Percentiles rank a stretch among this genome's conserved stretches.
Evolutionary conservation across 2,797 vertebrate genomes (phyloP).

Genomic region (Enteromius afrohamiltoni): DNA sequence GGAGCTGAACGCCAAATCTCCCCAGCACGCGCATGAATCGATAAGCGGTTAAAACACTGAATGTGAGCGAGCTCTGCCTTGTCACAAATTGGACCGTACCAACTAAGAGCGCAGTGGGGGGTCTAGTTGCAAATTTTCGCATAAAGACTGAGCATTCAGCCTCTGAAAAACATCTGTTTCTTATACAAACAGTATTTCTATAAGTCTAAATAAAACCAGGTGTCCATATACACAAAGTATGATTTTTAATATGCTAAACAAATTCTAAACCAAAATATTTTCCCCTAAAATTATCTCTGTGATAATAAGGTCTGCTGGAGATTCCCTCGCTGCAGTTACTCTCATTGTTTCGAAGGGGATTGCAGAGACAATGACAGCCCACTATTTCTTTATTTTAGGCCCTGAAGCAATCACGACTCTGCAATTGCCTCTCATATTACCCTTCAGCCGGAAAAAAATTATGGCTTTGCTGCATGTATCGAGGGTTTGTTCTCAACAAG

Average conservation of each 20-base stretch:
- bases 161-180: neutral
- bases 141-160: neutral
- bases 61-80: constrained; percentile 62
- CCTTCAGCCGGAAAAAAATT: neutral
- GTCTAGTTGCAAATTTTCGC: neutral
- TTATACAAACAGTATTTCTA: neutral
- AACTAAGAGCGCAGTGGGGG: constrained; percentile 56
- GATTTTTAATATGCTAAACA: neutral
- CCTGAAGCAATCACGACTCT: constrained; percentile 56
- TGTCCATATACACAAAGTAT: too few species aligned
- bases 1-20: neutral
- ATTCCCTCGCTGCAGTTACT: constrained; percentile 68
- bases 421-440: constrained; percentile 21
- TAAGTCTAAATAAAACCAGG: fast-evolving
- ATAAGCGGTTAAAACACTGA: constrained; percentile 43
- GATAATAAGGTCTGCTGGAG: constrained; percentile 52
- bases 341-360: constrained; percentile 61
- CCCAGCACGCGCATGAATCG: constrained; percentile 16
- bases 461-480: constrained; percentile 1
- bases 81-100: constrained; percentile 76
- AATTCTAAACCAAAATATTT: neutral
- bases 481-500: constrained; percentile 6
- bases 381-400: constrained; percentile 53
- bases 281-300: constrained; percentile 29
- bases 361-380: constrained; percentile 60